Base-by-base conservation (phyloP, 2,113 vertebrate genomes). In the Chaenocephalus aceratus region DNA sequence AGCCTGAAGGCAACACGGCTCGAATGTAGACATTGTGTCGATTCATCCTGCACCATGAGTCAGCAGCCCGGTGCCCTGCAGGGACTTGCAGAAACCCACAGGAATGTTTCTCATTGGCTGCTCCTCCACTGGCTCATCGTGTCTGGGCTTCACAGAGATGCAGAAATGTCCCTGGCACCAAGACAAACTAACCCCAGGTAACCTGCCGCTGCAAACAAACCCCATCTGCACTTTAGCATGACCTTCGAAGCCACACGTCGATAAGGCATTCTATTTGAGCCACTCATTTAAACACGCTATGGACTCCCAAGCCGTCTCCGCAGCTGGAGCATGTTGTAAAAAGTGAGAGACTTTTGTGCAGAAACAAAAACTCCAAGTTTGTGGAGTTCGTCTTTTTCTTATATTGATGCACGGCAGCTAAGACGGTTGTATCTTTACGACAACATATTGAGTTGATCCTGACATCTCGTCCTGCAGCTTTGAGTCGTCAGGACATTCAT, bases 61-160 rank as follows among this genome's bases (percentile, higher is more conserved):
- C 30, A 30, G 30, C 30, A 30, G 36, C 36, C 46, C n/a, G 64
- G 15, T 16, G 61, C 23, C 66, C 49, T 63, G 79, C 57, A 70
- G 44, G 5, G 30, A 69, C 72, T 58, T 16, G 45, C 45, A 52
- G 14, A 52, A 1, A 4, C 16, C 34, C 44, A 15, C 14, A 68
- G 71, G 66, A 71, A 75, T 65, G 72, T 71, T 70, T 66, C 57
- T 74, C 46, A 66, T 53, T 72, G 53, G 68, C 52, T 65, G 51
- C 30, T 21, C 1, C 0, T 65, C 60, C 44, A 21, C 60, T 52
- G 8, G 30, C 34, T 46, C 23, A 44, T 21, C 48, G 36, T 51
- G 34, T 26, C 10, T 26, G 36, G 23, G 10, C 23, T 21, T 21
- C 7, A 6, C 21, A 45, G 34, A 41, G 7, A 0, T 63, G 49